Percentiles rank a stretch among this genome's conserved stretches.
Conservation (phyloP, 2,113 vertebrate genomes). For the Abramis brama region DNA sequence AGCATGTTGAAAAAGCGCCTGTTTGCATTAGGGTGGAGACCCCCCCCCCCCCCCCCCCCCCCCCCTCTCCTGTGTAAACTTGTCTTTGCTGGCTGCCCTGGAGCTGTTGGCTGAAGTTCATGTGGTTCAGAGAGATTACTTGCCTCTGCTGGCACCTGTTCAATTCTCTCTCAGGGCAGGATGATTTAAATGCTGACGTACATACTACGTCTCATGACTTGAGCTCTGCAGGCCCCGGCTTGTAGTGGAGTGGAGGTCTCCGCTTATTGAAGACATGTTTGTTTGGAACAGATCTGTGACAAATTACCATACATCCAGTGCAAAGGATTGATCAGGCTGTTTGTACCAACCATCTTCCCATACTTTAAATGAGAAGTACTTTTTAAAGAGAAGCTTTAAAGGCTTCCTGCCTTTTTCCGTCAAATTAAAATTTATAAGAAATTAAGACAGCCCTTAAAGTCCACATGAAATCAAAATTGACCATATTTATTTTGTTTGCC, state of each 20-base stretch:
- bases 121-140: conserved; percentile 25
- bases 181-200: conserved; percentile 49
- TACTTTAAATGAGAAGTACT: background rate
- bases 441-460: too few species aligned
- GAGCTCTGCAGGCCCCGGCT: conserved; percentile 37
- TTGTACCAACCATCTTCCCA: background rate
- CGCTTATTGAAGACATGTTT: conserved; percentile 10
- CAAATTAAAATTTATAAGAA: background rate
- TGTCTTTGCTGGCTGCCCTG: conserved; percentile 34
- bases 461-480: too few species aligned
- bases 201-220: conserved; percentile 37
- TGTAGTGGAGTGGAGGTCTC: conserved; percentile 31
- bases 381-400: background rate
- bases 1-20: background rate
- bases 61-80: conserved; percentile 56
- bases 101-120: conserved; percentile 38
- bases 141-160: conserved; percentile 6
- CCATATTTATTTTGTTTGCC: too few species aligned
- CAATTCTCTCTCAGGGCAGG: conserved; percentile 28
- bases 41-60: conserved; percentile 40
- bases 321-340: background rate
- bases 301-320: background rate
- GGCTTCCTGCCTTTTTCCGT: background rate
- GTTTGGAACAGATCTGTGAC: conserved; percentile 18
- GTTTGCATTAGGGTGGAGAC: conserved; percentile 33